Evolutionary conservation across 2,888 invertebrate species (phyloP), one percentile per base, ranked within the genome.

Genomic region (Taphrorychus bicolor): DNA sequence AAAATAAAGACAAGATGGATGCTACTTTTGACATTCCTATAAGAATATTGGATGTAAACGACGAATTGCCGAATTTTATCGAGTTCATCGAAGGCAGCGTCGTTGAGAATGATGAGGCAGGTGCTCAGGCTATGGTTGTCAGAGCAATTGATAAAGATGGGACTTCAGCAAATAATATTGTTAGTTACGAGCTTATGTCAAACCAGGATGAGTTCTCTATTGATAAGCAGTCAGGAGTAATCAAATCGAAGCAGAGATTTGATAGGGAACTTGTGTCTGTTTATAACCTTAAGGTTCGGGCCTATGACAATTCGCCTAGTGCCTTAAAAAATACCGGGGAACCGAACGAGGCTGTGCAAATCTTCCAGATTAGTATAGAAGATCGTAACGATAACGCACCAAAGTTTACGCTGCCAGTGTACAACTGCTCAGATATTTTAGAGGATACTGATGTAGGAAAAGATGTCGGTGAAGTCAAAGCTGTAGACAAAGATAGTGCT

Each of bases 311-410:
- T 78, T 92, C 93, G 0, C 92, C 93, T 2, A 96, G 96, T 9
- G 92, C 92, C 23, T 70, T 80, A 22, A 81, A 92, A 41, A 86
- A 83, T 57, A 83, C 83, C 49, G 87, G 87, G 0, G 85, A 90
- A 76, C 94, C 89, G 59, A 95, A 95, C 81, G 87, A 85, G 52
- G 88, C 88, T 1, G 88, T 91, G 74, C 94, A 94, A 82, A 91
- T 91, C 59, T 94, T 97, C 78, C 87, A 91, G 73, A 95, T 98
- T 75, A 91, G 91, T 78, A 96, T 98, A 48, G 95, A 94, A 18
- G 98, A 98, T 83, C 94, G 94, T 79, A 98, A 98, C 81, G 98
- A 98, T 82, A 98, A 98, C 81, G 88, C 90, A 17, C 98, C 98
- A 0, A 88, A 88, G 75, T 98, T 98, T 80, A 90, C 90, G n/a